Percentiles rank a stretch among this genome's conserved stretches.
phyloP scores from a whole-genome alignment of 2,797 vertebrate genomes.

The Buceros bicornis region DNA sequence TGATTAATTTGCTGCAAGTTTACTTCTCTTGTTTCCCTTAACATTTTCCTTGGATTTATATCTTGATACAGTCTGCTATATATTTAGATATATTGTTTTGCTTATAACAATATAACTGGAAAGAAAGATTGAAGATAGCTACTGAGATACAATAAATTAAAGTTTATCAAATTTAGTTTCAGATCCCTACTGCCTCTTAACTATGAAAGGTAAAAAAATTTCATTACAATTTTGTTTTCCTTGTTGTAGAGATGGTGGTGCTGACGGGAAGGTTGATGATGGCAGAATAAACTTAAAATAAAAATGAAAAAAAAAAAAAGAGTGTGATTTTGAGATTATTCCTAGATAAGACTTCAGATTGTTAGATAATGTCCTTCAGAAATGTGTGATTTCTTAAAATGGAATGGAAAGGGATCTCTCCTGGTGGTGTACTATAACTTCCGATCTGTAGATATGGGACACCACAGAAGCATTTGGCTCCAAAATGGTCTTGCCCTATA shows the following conservation, averaged over 20 bases:
- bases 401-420: background rate
- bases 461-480: background rate
- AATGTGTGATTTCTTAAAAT: background rate
- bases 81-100: constrained; percentile 14
- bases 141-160: background rate
- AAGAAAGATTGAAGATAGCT: constrained; percentile 28
- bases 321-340: background rate
- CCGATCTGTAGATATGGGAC: background rate
- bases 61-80: constrained; percentile 23
- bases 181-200: background rate
- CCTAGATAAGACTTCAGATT: background rate
- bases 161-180: constrained; percentile 8
- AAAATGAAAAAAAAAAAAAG: background rate
- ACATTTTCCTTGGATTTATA: constrained; percentile 45
- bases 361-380: background rate
- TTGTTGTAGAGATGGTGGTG: background rate
- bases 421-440: background rate
- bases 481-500: background rate
- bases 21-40: constrained; percentile 52
- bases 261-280: background rate
- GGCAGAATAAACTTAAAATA: background rate
- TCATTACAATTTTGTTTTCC: background rate
- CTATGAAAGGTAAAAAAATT: background rate
- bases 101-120: background rate
- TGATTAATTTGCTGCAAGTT: constrained; percentile 47